Evolutionary conservation across 2,797 vertebrate genomes (phyloP).

Genomic region (Dallia pectoralis): DNA sequence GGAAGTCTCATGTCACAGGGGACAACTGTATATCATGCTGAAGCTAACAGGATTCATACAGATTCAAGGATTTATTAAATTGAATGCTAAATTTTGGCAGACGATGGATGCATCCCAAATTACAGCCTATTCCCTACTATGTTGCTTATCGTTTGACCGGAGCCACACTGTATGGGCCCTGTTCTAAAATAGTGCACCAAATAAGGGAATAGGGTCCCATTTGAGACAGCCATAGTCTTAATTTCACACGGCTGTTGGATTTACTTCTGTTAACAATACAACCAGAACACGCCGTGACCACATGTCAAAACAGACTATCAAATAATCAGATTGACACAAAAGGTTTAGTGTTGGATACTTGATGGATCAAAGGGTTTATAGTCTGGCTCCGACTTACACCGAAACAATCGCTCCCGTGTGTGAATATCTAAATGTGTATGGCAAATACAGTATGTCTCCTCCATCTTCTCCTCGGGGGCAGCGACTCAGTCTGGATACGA

Average conservation of each 20-base stretch:
- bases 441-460: neutral
- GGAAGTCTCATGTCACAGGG: constrained; percentile 56
- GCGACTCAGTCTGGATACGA: neutral
- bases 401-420: too few relatives aligned
- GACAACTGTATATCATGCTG: constrained; percentile 58
- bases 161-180: neutral
- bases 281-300: constrained; percentile 13
- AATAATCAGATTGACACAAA: neutral
- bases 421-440: too few relatives aligned
- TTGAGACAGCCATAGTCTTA: neutral
- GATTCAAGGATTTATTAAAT: constrained; percentile 61
- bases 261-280: constrained; percentile 24
- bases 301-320: neutral
- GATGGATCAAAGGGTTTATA: neutral
- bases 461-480: neutral
- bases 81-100: constrained; percentile 53
- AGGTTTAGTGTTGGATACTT: neutral
- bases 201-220: neutral
- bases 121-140: neutral
- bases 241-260: constrained; percentile 25
- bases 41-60: constrained; percentile 63
- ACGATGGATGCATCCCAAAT: neutral
- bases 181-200: neutral
- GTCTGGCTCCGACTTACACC: neutral
- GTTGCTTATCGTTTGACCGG: neutral